A percentile compares a stretch with the other conserved stretches of the same genome.
Evolutionary conservation across 2,888 invertebrate species (phyloP).

Genomic region (Odontomyia ornata): DNA sequence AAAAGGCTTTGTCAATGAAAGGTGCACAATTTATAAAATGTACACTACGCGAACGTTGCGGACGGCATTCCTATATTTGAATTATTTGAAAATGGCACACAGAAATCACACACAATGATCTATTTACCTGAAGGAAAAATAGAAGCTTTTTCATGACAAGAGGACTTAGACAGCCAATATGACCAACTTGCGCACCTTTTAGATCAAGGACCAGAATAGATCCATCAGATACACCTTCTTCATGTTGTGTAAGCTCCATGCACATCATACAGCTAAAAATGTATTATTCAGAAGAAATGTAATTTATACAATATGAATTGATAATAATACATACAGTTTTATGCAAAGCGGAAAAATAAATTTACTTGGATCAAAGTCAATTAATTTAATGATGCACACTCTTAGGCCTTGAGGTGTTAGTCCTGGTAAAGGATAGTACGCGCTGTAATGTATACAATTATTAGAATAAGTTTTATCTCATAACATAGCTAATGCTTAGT

Average conservation of each 20-base stretch:
- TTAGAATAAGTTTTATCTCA: no score
- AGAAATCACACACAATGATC: no score
- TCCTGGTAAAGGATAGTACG: slow-evolving; percentile 64
- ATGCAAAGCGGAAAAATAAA: slow-evolving; percentile 68
- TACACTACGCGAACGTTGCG: slow-evolving; percentile 73
- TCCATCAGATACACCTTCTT: slow-evolving; percentile 71
- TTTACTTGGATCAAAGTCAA: slow-evolving; percentile 69
- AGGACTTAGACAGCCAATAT: slow-evolving; percentile 71
- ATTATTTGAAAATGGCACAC: no score
- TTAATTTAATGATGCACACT: slow-evolving; percentile 66
- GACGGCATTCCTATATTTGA: slow-evolving; percentile 70
- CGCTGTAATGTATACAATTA: no score
- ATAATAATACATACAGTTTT: slow-evolving; percentile 62
- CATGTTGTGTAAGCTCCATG: slow-evolving; percentile 69
- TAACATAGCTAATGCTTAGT: no score
- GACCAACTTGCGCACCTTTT: slow-evolving; percentile 69
- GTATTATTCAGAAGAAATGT: not conserved
- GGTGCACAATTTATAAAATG: slow-evolving; percentile 76
- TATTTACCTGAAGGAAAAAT: slow-evolving; percentile 73
- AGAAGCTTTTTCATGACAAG: slow-evolving; percentile 74
- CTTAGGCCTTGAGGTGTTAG: slow-evolving; percentile 69
- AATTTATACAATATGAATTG: not conserved
- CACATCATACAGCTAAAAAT: slow-evolving; percentile 66
- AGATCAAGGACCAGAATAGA: slow-evolving; percentile 73
- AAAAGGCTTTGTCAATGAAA: slow-evolving; percentile 76